Conservation (phyloP, 1,140 invertebrate species). For the Charaxes varanes region DNA sequence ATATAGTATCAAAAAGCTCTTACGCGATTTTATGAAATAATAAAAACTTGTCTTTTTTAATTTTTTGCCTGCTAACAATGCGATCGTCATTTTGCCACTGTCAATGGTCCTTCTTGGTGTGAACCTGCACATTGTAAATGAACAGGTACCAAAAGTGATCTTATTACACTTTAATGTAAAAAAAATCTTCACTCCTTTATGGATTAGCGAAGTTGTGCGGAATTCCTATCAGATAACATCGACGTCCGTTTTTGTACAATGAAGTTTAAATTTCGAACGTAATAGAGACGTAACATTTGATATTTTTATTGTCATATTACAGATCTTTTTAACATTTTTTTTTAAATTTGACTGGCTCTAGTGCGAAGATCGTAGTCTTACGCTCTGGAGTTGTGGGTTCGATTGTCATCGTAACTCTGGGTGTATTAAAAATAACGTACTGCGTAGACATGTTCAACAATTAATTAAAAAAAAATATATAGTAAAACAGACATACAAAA, state of each 20-base stretch:
- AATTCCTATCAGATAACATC: constrained; percentile 67
- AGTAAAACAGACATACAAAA: no score
- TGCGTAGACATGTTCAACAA: no score
- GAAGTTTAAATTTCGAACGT: constrained; percentile 34
- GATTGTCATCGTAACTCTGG: no score
- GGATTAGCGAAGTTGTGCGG: constrained; percentile 34
- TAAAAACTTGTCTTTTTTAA: constrained; percentile 4
- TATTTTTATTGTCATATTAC: no score
- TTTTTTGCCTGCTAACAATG: constrained; percentile 1
- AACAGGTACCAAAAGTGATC: constrained; percentile 56
- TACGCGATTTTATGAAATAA: constrained; percentile 4
- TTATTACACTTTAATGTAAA: constrained; percentile 47
- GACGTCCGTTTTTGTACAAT: constrained; percentile 48
- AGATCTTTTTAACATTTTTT: no score
- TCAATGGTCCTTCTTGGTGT: constrained; percentile 31
- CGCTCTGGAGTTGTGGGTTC: no score
- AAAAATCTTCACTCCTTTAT: constrained; percentile 53
- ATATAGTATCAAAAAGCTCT: constrained; percentile 3
- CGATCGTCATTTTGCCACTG: constrained; percentile 14
- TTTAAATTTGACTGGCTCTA: no score
- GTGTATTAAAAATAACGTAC: no score
- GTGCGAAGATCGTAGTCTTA: no score
- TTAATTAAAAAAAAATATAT: no score
- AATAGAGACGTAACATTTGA: constrained; percentile 15
- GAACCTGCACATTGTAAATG: constrained; percentile 45